phyloP scores from a whole-genome alignment of 1,140 invertebrate genomes.

The Drosophila aff. region DNA sequence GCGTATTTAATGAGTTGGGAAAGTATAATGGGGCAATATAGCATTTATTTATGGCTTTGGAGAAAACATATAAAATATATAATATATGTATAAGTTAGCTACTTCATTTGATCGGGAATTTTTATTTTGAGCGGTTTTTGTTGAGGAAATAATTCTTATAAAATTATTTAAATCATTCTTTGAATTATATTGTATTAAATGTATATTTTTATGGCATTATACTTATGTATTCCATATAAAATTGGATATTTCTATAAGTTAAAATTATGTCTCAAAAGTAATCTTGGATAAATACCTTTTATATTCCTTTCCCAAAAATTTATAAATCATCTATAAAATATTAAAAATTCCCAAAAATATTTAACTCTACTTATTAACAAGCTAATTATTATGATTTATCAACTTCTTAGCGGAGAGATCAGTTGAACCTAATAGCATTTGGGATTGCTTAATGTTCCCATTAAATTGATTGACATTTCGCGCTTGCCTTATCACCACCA shows the following conservation, averaged over 20 bases:
- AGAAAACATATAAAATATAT: neutral
- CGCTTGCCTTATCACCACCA: conserved; percentile 13
- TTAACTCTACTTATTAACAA: neutral
- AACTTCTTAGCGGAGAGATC: neutral
- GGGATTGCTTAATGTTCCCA: conserved; percentile 23
- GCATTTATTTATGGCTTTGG: neutral
- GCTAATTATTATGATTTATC: neutral
- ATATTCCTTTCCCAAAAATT: neutral
- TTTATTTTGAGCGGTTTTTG: neutral
- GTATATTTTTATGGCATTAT: no score
- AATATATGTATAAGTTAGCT: no score
- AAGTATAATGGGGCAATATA: conserved; percentile 21
- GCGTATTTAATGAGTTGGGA: neutral
- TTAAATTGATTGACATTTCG: conserved; percentile 37
- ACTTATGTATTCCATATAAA: no score
- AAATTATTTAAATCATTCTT: neutral
- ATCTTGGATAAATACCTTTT: no score
- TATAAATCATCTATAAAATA: neutral
- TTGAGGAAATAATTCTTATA: neutral
- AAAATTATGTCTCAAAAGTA: no score
- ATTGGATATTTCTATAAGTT: no score
- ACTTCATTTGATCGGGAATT: neutral
- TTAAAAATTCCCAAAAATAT: neutral
- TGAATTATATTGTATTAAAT: neutral
- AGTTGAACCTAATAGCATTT: conserved; percentile 6